Base-by-base conservation (phyloP, 2,888 invertebrate species). In the Tenthredo distinguenda region DNA sequence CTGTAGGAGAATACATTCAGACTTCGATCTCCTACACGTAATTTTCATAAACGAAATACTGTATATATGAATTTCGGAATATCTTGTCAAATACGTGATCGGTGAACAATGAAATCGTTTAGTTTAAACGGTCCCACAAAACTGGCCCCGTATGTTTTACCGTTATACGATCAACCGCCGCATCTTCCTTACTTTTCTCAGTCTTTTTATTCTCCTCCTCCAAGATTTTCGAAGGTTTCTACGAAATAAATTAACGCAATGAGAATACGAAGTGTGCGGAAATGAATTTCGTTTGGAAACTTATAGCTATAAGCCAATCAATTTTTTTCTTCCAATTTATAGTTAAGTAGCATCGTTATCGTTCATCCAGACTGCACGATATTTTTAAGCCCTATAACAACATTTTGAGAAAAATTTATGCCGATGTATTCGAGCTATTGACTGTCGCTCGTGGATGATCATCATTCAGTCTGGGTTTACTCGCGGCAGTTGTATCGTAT, bases 401-500 rank as follows among this genome's bases (percentile, higher is more conserved):
- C 15, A 0, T 47, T 47, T 47, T 12, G 34, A 31, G 26, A 68
- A 68, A 26, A 68, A 68, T 47, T 47, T 47, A 47, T 47, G 47
- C 47, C 18, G 15, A n/a, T 43, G 12, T n/a, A 47, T 43, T 55
- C 55, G n/a, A 34, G 34, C 79, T 58, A 79, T 79, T 55, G 58
- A 79, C 79, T 34, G 79, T 37, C 79, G 79, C 79, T 79, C 55
- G 79, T 26, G 76, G 31, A 79, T 55, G 43, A 76, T 34, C 37
- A 72, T 72, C 79, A 55, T 79, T 79, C 79, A 55, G 50, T 50
- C 79, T 79, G 55, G n/a, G 18, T 6, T 79, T 79, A 79, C 79
- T 79, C 18, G 79, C 79, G 79, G 55, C 79, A 50, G 58, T 81
- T 62, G 81, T 81, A 21, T 62, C 58, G 58, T 40, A 58, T 81